These are phyloP conservation scores for Peromyscus eremicus DNA, from an alignment of 2,797 vertebrate species.

Conservation along the genomic window DNA sequence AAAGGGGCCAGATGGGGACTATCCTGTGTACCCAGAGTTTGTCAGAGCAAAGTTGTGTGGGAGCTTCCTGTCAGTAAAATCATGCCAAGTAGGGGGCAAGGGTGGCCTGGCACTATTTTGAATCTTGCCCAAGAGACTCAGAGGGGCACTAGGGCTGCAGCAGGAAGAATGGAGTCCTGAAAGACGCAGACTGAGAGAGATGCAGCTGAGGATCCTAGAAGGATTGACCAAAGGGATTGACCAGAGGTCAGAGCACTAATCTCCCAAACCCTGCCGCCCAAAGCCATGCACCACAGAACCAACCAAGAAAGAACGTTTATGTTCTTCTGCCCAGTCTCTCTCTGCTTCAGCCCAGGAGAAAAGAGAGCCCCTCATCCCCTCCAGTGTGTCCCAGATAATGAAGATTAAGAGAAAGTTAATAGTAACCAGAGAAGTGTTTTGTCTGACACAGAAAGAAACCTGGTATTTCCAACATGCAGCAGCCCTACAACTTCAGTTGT, in stretches of 20 bases:
- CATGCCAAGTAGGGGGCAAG: neutral
- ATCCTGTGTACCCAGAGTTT: neutral
- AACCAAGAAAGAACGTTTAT: neutral
- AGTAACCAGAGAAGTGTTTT: neutral
- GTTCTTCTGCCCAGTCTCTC: too few relatives aligned
- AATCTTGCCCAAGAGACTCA: neutral
- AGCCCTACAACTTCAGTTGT: neutral
- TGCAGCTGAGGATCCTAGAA: neutral
- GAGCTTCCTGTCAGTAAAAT: neutral
- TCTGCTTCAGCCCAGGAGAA: neutral
- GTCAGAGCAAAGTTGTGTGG: neutral
- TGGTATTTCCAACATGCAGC: neutral
- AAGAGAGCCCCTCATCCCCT: neutral
- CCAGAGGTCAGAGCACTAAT: neutral
- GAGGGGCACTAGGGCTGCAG: neutral
- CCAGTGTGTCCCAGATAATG: neutral
- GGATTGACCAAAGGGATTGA: neutral
- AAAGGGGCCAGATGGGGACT: neutral
- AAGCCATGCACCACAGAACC: neutral
- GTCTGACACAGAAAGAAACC: neutral
- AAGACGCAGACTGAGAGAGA: neutral
- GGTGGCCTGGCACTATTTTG: neutral
- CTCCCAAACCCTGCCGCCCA: neutral
- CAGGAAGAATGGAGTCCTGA: neutral
- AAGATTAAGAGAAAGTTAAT: neutral